A percentile compares a stretch with the other conserved stretches of the same genome.
Evolutionary conservation across 2,888 invertebrate genomes (phyloP).

Genomic region (Lasiommata megera): DNA sequence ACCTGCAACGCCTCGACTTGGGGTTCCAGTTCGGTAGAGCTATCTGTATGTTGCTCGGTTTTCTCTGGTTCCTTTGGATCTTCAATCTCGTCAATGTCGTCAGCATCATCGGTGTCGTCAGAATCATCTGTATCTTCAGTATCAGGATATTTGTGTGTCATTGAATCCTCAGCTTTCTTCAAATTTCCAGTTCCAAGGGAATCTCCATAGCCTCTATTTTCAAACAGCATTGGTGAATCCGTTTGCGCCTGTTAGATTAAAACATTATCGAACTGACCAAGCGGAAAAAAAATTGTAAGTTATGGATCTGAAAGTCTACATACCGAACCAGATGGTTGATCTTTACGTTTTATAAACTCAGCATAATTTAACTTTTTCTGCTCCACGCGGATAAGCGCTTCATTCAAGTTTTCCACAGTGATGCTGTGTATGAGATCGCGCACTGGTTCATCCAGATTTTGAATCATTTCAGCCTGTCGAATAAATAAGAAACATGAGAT

Average conservation of each 20-base stretch:
- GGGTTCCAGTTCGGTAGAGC: background rate
- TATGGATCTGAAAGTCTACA: background rate
- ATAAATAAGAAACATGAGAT: background rate
- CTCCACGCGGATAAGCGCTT: slow-evolving; percentile 22
- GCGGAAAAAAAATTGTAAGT: too few relatives aligned
- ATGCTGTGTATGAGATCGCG: slow-evolving; percentile 20
- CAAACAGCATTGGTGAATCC: too few relatives aligned
- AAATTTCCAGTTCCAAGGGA: too few relatives aligned
- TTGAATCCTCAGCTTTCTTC: too few relatives aligned
- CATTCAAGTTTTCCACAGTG: slow-evolving; percentile 23
- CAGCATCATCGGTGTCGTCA: background rate
- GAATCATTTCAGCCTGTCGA: slow-evolving; percentile 18
- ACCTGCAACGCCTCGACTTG: background rate
- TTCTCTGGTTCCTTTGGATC: background rate
- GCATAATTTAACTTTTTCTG: slow-evolving; percentile 16
- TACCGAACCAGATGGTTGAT: slow-evolving; percentile 8
- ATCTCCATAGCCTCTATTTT: too few relatives aligned
- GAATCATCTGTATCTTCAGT: background rate
- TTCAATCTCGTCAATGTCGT: background rate
- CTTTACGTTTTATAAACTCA: slow-evolving; percentile 17
- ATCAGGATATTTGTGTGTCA: background rate
- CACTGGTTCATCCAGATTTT: slow-evolving; percentile 27
- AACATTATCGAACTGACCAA: too few relatives aligned
- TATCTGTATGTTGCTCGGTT: background rate
- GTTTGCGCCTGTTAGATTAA: too few relatives aligned